Evolutionary conservation across 2,888 invertebrate genomes (phyloP).

Genomic region (Auanema sp.): DNA sequence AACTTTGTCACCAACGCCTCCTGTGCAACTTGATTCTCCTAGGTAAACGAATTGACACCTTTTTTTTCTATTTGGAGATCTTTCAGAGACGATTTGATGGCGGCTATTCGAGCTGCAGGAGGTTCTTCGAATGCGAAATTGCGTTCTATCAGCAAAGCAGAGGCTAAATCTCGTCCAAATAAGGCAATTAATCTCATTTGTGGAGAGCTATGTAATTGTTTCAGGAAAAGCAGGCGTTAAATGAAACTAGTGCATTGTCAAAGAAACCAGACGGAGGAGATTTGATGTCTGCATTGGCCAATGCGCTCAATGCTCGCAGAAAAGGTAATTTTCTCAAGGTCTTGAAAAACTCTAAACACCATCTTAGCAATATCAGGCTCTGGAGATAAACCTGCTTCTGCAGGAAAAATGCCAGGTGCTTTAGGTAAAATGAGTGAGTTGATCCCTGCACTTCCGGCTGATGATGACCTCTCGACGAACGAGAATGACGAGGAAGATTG

Average conservation of each 20-base stretch:
- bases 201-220: neutral
- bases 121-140: conserved; percentile 38
- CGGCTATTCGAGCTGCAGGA: conserved; percentile 44
- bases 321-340: conserved; percentile 28
- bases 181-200: neutral
- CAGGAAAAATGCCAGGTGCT: conserved; percentile 9
- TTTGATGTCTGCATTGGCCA: conserved; percentile 44
- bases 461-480: conserved; percentile 6
- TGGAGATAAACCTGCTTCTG: neutral
- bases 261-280: conserved; percentile 24
- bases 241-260: conserved; percentile 18
- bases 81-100: conserved; percentile 38
- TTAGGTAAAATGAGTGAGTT: conserved; percentile 20
- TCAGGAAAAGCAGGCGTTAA: neutral
- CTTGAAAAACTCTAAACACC: too few relatives aligned
- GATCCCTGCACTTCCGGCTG: conserved; percentile 29
- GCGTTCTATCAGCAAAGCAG: conserved; percentile 12
- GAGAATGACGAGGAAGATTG: conserved; percentile 33
- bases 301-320: conserved; percentile 42
- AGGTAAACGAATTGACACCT: conserved; percentile 7
- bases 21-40: neutral
- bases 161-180: conserved; percentile 2
- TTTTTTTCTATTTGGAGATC: conserved; percentile 13
- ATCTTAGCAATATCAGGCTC: conserved; percentile 6
- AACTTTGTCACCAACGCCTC: conserved; percentile 4